Evolutionary conservation across 2,113 vertebrate genomes (phyloP), one percentile per base, ranked within the genome.

Genomic region (Plectropomus leopardus): DNA sequence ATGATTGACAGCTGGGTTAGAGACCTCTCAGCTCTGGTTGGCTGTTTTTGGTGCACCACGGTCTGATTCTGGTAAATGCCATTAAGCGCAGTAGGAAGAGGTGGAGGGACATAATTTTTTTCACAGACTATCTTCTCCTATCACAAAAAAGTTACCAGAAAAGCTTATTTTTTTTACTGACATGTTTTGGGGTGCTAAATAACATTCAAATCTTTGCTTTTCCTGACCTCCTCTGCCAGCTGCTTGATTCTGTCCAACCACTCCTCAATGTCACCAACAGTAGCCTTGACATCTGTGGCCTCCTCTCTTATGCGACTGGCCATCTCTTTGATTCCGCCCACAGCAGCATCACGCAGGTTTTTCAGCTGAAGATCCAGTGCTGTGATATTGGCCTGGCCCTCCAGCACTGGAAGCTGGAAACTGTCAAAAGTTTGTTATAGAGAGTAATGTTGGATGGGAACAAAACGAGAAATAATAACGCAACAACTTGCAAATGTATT

Each of bases 181-280:
- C 14, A 19, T 59, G 15, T 53, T 42, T 47, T 58, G 53, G 4
- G 34, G n/a, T n/a, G 23, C 23, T 32, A 36, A 2, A 9, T 34
- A 8, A 24, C 1, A 55, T 34, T 14, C 21, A 47, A 10, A 23
- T 58, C 6, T 48, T 68, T 60, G n/a, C n/a, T 28, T 53, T 7
- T 59, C 34, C 80, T 80, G 17, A 96, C 98, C 97, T 99, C 98
- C 67, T 98, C 97, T 50, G 96, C 94, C 82, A 99, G 93, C 57
- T 97, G 96, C 83, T 96, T 93, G 72, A 99, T 92, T 86, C 85
- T 96, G 34, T 98, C 95, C 75, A 98, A 71, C 97, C 98, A 99
- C 57, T 97, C 96, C 73, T 99, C 98, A 61, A 99, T 97, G 78
- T 98, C 97, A 23, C 73, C 9, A 59, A 99, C 47, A 5, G 97